Evolutionary conservation across 2,797 vertebrate species (phyloP), one percentile per base, ranked within the genome.

Genomic region (Smutsia gigantea): DNA sequence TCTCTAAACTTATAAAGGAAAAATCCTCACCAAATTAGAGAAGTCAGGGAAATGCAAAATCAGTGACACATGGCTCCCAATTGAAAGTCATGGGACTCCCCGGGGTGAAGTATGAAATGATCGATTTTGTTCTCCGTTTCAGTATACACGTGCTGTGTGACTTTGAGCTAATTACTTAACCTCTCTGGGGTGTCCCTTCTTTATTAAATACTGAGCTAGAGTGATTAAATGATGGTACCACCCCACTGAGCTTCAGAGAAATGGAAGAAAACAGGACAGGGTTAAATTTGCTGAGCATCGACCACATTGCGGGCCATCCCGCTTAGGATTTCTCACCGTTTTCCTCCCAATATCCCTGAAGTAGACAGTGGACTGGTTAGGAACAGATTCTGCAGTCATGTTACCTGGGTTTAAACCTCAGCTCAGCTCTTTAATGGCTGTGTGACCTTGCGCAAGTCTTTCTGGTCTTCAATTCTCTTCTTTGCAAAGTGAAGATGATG

Each of bases 11-110:
- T 49, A n/a, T 74, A 83, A 81, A 90, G 77, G 91, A 83, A 84
- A 92, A 95, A 91, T 82, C 51, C 74, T 90, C 94, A 77, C 55
- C 93, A 97, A 96, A 92, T 93, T 72, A 79, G 21, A 92, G 81
- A 79, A 93, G 61, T 78, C 64, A 72, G 92, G 75, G 34, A 72
- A 93, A 90, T 4, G n/a, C 0, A 29, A 89, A 91, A 59, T 23
- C 9, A n/a, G 57, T 0, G 42, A n/a, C 49, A 66, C 23, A 3
- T 5, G 29, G 51, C 68, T 83, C n/a, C 27, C 29, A 31, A n/a
- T 1, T 51, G 78, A 63, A 87, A 92, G 37, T 59, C 61, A 10
- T 2, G 7, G 83, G 77, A 31, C 7, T 59, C 37, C 63, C 64
- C 7, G 25, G 55, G 42, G 69, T 63, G 14, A 79, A 64, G 71